Evolutionary conservation across 1,140 invertebrate species (phyloP).

Genomic region (Doryteuthis pealeii): DNA sequence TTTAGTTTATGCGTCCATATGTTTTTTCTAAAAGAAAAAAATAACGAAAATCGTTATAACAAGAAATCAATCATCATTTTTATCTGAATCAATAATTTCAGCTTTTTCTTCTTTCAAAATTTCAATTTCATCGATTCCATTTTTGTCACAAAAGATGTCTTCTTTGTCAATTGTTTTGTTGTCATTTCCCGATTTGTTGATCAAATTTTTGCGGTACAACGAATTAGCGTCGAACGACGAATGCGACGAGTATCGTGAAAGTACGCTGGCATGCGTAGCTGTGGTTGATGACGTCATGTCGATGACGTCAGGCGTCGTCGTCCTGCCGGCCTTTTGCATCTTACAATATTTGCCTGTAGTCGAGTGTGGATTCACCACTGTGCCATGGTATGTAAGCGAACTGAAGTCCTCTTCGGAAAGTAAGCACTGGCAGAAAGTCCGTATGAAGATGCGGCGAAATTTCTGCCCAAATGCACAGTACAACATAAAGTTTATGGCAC

Average conservation of each 20-base stretch:
- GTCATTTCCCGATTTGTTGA: conserved; percentile 19
- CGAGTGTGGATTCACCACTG: conserved; percentile 24
- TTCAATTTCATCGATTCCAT: conserved; percentile 18
- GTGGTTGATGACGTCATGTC: conserved; percentile 21
- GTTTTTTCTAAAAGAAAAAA: too few species aligned
- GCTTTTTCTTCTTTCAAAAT: conserved; percentile 13
- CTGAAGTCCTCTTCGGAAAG: conserved; percentile 38
- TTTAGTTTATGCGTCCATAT: too few species aligned
- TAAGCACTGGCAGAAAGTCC: conserved; percentile 73
- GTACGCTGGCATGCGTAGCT: conserved; percentile 27
- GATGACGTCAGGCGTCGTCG: conserved; percentile 19
- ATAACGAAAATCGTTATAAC: too few species aligned
- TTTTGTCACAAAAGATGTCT: neutral
- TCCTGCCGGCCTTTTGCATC: conserved; percentile 16
- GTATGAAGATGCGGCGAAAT: conserved; percentile 86
- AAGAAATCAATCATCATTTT: neutral
- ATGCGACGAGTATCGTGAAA: conserved; percentile 37
- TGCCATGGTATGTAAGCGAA: conserved; percentile 41
- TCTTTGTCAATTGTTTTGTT: conserved; percentile 13
- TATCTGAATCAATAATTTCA: neutral
- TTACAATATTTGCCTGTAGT: conserved; percentile 20
- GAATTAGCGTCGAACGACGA: conserved; percentile 21
- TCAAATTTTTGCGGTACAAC: conserved; percentile 13
- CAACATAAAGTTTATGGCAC: conserved; percentile 94
- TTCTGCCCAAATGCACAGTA: conserved; percentile 97